Evolutionary conservation across 2,113 vertebrate species (phyloP).

Genomic region (Lasiurus cinereus): DNA sequence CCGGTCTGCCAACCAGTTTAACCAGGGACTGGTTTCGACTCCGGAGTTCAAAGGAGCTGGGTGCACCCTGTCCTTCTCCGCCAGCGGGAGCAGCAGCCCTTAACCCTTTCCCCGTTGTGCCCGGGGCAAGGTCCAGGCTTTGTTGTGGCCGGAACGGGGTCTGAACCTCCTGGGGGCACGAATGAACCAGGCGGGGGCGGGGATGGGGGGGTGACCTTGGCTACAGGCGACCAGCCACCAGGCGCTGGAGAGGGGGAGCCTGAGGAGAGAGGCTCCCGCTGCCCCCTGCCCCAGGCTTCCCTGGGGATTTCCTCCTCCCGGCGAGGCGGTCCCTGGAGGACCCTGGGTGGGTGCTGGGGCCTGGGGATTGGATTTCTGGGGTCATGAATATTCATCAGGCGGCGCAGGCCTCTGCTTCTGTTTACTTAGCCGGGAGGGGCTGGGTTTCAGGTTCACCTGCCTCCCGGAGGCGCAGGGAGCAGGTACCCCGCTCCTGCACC

Average conservation of each 20-base stretch:
- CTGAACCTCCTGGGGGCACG: not conserved
- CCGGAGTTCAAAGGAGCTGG: constrained; percentile 77
- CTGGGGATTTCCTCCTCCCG: constrained; percentile 35
- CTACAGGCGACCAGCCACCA: not conserved
- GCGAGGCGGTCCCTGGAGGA: not conserved
- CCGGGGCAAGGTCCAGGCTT: not conserved
- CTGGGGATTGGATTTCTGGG: constrained; percentile 68
- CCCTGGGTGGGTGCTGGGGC: constrained; percentile 67
- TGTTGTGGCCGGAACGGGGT: not conserved
- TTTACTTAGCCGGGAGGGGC: constrained; percentile 87
- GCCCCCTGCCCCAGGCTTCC: not conserved
- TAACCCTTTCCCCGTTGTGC: constrained; percentile 76
- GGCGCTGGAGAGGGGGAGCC: not conserved
- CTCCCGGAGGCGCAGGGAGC: constrained; percentile 40
- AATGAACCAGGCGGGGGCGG: not conserved
- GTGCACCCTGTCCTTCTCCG: constrained; percentile 48
- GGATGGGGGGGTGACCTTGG: not conserved
- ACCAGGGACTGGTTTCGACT: constrained; percentile 83
- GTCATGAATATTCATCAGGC: constrained; percentile 88
- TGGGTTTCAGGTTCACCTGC: constrained; percentile 87
- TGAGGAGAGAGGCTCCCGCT: not conserved
- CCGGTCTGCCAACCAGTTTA: constrained; percentile 84
- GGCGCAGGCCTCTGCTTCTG: constrained; percentile 83
- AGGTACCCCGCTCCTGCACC: constrained; percentile 75
- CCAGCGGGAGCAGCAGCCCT: constrained; percentile 39